Evolutionary conservation across 2,888 invertebrate genomes (phyloP), one percentile per base, ranked within the genome.

Genomic region (Drosophila flavopinicola): DNA sequence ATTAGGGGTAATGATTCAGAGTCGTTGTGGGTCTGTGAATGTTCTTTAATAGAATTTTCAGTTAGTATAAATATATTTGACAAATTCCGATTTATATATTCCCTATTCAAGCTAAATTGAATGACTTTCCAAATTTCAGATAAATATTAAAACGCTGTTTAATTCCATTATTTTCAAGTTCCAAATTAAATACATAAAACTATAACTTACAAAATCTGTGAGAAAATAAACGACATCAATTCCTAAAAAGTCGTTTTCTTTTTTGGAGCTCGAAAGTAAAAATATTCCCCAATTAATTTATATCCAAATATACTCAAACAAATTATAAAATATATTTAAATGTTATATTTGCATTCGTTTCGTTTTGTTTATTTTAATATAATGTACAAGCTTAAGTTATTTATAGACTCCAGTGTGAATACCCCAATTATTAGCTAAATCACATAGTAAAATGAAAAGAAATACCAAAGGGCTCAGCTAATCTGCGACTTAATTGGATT

Each of bases 381-480:
- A 63, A 51, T 65, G 7, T 63, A 48, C 37, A 66, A 38, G 6
- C 35, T 61, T 70, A 53, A 45, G 30, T 48, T 70, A 71, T 53
- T 56, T 61, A 35, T 61, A 45, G 66, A 72, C 67, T 51, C 48
- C 29, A 44, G 24, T 66, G 51, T 54, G 52, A 52, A 56, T 61
- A 69, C 42, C 39, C 70, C 66, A 68, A 56, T 66, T 66, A 65
- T 59, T 59, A 63, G 71, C 57, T 74, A 74, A 57, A 63, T 73
- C 64, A 72, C 66, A 66, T 66, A 52, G 59, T 59, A 57, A 71
- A 57, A 44, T 41, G 37, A 59, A 41, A 4, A 20, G 57, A 3
- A 15, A 58, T 32, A 37, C 11, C 29, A 30, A 24, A 20, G 7
- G 17, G 23, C 15, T 75, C 39, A 75, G 49, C 64, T 70, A n/a